Evolutionary conservation across 2,797 vertebrate species (phyloP), one percentile per base, ranked within the genome.

Genomic region (Mus spretus): DNA sequence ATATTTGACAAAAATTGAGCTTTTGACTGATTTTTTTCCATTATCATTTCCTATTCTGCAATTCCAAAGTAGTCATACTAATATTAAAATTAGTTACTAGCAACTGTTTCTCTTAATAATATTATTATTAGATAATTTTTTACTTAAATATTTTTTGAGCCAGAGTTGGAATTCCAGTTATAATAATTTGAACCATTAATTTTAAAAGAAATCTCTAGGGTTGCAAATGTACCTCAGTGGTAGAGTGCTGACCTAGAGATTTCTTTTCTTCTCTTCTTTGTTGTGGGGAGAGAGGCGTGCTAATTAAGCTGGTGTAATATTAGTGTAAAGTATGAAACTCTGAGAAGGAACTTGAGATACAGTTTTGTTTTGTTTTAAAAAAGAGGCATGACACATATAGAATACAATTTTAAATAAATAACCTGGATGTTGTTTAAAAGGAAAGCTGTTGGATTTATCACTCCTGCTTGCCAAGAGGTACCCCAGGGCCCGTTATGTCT

Each of bases 381-480:
- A 77, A 95, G 80, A 96, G 80, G 50, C 87, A 61, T 83, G 79
- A 91, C 70, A 92, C 81, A 89, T 80, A 81, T 34, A 53, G 90
- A 97, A 77, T 92, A 83, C 70, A 90, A n/a, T 70, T 95, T 91
- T 40, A 89, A 92, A 93, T 79, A 91, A 86, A 93, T 95, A 83
- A 97, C 80, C 74, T 11, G 70, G 59, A 82, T 94, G 83, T 72
- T 96, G 47, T 95, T 95, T 96, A 87, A 97, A 95, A 95, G 55
- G 57, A 34, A 94, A 96, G 92, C 50, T 93, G 93, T 90, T 92
- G 74, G 74, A 90, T 96, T 95, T 92, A 80, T 93, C 90, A 85
- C n/a, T 67, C 61, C 11, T 57, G 26, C 31, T 90, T 93, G 86
- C 67, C 70, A 91, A 88, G 88, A 89, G 53, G 84, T 59, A 87